Evolutionary conservation across 2,888 invertebrate genomes (phyloP), one percentile per base, ranked within the genome.

Genomic region (Drosophila anceps): DNA sequence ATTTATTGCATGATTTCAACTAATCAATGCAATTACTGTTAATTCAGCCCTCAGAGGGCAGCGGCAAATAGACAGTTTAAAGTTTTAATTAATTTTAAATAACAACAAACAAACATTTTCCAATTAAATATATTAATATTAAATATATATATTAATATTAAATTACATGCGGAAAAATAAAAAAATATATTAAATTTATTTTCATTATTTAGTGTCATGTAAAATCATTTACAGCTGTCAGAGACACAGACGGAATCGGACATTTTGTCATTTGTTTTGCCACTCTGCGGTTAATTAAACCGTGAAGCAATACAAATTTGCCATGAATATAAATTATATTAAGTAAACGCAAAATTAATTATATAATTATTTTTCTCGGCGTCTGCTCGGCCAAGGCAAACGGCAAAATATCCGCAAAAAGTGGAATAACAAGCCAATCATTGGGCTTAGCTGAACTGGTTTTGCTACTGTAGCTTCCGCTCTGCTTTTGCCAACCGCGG

Each of bases 241-340:
- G 18, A 35, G 12, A 29, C 48, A 48, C 29, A 29, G 15, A 59
- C 37, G 18, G 13, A 4, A 29, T 20, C 39, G 37, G 15, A 59
- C n/a, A 48, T 59, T 13, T 13, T 37, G 18, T 48, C 46, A 59
- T 39, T 59, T 48, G 12, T 39, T 48, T 37, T 37, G 4, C 20
- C 37, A 20, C 29, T 18, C 59, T 48, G 59, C 29, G 59, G 48
- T 59, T 59, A 48, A 59, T 59, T 39, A 37, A 46, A 48, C 13
- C 10, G 18, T 7, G 24, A 8, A 24, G 15, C 44, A 31, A 35
- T 7, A 35, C 0, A 27, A 29, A 46, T 37, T 35, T 27, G 4
- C 9, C 15, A 5, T 44, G 20, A 46, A 59, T 46, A 44, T 27
- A 48, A 46, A 48, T 10, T 46, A 29, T 37, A 27, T 48, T 15